phyloP scores from a whole-genome alignment of 2,888 invertebrate species.

The Thelaira solivaga region DNA sequence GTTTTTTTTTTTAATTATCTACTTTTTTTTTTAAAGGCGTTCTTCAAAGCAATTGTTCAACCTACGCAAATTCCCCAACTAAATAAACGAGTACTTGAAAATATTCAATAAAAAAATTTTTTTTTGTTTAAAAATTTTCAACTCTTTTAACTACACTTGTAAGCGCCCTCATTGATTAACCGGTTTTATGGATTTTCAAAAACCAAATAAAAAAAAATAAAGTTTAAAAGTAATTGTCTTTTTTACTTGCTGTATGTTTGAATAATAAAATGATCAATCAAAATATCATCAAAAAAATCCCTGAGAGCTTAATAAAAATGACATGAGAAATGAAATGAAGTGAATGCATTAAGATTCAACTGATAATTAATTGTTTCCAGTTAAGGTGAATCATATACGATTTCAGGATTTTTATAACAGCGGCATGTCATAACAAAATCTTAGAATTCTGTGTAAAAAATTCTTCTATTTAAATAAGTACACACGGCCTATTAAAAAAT shows the following conservation, averaged over 20 bases:
- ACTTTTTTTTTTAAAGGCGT: slow-evolving; percentile 36
- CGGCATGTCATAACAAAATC: no score
- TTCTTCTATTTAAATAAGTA: no score
- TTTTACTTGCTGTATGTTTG: not conserved
- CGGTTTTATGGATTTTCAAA: not conserved
- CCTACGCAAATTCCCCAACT: slow-evolving; percentile 47
- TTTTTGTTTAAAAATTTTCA: slow-evolving; percentile 19
- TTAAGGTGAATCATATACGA: no score
- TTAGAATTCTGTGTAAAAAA: no score
- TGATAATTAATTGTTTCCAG: no score
- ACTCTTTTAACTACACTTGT: slow-evolving; percentile 25
- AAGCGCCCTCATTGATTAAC: slow-evolving; percentile 8
- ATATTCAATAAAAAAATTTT: no score
- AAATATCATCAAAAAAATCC: slow-evolving; percentile 6
- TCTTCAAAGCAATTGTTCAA: slow-evolving; percentile 40
- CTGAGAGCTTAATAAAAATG: not conserved
- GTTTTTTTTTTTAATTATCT: slow-evolving; percentile 29
- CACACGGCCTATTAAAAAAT: no score
- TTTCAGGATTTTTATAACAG: no score
- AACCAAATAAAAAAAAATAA: not conserved
- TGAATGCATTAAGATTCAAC: no score
- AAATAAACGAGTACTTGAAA: not conserved
- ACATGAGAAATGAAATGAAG: not conserved
- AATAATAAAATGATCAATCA: slow-evolving; percentile 30
- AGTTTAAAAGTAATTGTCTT: slow-evolving; percentile 16